Percentiles rank a stretch among this genome's conserved stretches.
phyloP scores from a whole-genome alignment of 1,140 invertebrate genomes.

The Augochlora pura region DNA sequence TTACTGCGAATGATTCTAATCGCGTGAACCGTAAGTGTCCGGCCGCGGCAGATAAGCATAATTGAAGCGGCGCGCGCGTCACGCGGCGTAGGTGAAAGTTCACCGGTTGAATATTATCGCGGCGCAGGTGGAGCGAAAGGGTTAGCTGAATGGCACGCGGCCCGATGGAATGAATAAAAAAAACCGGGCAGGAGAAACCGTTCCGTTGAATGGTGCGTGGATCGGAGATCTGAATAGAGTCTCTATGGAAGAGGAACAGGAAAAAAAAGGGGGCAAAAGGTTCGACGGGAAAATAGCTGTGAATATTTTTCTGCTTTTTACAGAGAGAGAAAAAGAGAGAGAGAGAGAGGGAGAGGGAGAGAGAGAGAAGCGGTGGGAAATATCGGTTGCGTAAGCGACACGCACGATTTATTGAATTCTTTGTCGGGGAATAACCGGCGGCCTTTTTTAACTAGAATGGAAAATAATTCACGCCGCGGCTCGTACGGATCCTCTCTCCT shows the following conservation, averaged over 20 bases:
- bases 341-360: neutral
- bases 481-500: too few relatives aligned
- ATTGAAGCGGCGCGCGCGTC: neutral
- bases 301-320: neutral
- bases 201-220: neutral
- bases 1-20: neutral
- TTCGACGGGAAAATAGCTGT: neutral
- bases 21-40: neutral
- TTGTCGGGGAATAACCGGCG: neutral
- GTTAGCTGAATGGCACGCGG: neutral
- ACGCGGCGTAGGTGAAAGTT: neutral
- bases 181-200: slow-evolving; percentile 1
- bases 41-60: neutral
- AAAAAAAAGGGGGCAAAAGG: neutral
- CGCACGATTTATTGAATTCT: neutral
- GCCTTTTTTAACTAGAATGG: neutral
- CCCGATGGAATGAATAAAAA: slow-evolving; percentile 11
- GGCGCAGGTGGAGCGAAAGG: neutral
- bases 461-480: neutral
- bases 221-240: slow-evolving; percentile 10
- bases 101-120: slow-evolving; percentile 11
- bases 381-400: neutral
- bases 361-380: neutral
- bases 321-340: neutral
- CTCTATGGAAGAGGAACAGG: neutral